Evolutionary conservation across 2,888 invertebrate genomes (phyloP).

Genomic region (Amiota minor): DNA sequence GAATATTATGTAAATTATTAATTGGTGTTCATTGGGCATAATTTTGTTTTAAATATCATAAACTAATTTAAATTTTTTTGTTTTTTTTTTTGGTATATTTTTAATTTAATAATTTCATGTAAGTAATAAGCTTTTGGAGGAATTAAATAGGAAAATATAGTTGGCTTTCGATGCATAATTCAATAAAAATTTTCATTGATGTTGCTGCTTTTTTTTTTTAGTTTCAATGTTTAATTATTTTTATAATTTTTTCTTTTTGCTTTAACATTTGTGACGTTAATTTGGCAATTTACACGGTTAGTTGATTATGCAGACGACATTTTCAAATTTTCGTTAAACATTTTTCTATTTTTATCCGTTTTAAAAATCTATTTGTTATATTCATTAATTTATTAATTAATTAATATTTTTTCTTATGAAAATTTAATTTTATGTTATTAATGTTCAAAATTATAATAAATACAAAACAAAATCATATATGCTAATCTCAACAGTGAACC

Average conservation of each 20-base stretch:
- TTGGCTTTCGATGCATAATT: neutral
- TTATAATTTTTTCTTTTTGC: neutral
- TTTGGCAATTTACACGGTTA: no score
- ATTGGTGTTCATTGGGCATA: constrained; percentile 17
- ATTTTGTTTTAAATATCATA: neutral
- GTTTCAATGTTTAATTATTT: neutral
- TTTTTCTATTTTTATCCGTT: neutral
- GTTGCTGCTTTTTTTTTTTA: constrained; percentile 1
- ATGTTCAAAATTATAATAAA: no score
- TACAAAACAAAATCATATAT: no score
- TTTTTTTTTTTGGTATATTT: neutral
- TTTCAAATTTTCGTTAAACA: no score
- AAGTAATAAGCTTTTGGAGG: neutral
- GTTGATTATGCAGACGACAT: no score
- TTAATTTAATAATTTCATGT: constrained; percentile 6
- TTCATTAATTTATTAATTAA: no score
- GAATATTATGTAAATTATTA: constrained; percentile 47
- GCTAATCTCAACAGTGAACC: no score
- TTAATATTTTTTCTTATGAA: no score
- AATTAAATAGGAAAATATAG: neutral
- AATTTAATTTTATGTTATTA: no score
- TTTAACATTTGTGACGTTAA: no score
- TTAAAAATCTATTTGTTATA: no score
- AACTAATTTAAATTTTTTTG: no score
- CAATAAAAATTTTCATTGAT: neutral